These are phyloP conservation scores for Brachionus asplanchnoidis DNA, from an alignment of 1,140 invertebrate species.

Conservation along the genomic window DNA sequence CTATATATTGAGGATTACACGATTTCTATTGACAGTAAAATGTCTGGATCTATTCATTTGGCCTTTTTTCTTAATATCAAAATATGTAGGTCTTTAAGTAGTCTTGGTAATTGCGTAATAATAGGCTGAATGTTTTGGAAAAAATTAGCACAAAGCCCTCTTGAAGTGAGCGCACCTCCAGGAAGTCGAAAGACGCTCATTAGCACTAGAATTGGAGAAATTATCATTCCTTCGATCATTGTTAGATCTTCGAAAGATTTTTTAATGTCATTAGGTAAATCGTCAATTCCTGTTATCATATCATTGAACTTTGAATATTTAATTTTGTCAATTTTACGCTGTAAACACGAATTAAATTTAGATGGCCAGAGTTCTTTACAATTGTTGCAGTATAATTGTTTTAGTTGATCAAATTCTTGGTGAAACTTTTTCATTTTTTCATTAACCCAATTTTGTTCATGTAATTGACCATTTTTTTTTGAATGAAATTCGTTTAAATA, in stretches of 20 bases:
- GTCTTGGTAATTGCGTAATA: background rate
- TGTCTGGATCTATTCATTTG: no score
- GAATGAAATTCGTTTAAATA: background rate
- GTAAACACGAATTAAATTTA: background rate
- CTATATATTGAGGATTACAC: no score
- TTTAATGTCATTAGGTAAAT: background rate
- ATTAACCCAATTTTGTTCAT: background rate
- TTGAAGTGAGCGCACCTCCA: no score
- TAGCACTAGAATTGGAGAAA: background rate
- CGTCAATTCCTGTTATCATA: background rate
- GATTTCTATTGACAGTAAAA: no score
- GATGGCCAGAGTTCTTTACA: background rate
- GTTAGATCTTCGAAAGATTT: background rate
- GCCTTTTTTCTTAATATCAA: background rate
- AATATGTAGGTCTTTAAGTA: background rate
- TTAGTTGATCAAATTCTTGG: background rate
- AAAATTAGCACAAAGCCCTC: background rate
- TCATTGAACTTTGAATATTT: background rate
- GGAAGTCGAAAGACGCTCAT: background rate
- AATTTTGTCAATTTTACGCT: background rate
- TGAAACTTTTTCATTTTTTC: background rate
- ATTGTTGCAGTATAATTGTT: background rate
- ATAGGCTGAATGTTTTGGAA: background rate
- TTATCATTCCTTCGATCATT: background rate
- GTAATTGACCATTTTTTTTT: background rate